Conservation (phyloP, 1,140 invertebrate species). For the Phymorhynchus buccinoides region DNA sequence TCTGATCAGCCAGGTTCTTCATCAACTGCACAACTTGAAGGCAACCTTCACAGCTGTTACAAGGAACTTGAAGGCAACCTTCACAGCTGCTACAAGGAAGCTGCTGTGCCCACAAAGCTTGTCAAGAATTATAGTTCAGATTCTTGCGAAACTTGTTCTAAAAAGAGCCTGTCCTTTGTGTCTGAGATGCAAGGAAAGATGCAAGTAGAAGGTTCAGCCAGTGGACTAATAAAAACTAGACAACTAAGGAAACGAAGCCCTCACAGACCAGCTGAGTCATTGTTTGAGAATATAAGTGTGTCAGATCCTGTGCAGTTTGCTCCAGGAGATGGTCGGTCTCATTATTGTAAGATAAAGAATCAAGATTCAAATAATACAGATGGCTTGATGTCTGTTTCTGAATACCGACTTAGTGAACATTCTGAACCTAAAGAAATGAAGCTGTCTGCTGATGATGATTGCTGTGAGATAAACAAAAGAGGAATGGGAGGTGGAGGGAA, state of each 20-base stretch:
- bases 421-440: not conserved
- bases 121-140: not conserved
- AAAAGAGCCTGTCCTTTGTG: not conserved
- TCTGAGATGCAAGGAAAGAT: not conserved
- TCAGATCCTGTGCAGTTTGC: not conserved
- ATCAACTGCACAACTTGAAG: not conserved
- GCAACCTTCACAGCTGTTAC: not conserved
- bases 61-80: not conserved
- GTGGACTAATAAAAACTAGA: not conserved
- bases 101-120: not conserved
- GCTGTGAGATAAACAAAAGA: not conserved
- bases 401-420: not conserved
- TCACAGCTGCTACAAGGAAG: not conserved
- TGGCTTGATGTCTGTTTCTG: not conserved
- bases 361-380: not conserved
- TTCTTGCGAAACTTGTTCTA: not conserved
- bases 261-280: not conserved
- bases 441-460: not conserved
- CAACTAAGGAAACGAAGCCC: not conserved
- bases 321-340: too few relatives aligned
- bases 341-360: not conserved
- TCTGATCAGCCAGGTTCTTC: not conserved
- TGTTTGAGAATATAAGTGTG: not conserved
- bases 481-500: not conserved
- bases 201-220: not conserved